A percentile compares a stretch with the other conserved stretches of the same genome.
These are phyloP conservation scores for Drosophila ananassae DNA, from an alignment of 1,140 invertebrate species.

Conservation along the genomic window DNA sequence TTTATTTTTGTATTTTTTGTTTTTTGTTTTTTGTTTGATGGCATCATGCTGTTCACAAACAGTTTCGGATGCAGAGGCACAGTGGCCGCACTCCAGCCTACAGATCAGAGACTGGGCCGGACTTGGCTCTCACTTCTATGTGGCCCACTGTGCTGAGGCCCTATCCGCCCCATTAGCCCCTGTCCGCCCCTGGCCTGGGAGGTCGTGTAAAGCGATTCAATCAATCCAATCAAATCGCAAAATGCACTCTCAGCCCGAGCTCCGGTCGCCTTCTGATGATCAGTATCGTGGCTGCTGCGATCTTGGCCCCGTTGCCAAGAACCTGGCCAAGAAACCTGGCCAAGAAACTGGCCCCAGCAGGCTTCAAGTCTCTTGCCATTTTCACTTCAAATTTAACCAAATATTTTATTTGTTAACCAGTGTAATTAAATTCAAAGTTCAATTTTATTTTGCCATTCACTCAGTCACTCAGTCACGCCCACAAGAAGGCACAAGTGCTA, in stretches of 20 bases:
- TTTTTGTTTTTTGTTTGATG: slow-evolving; percentile 14
- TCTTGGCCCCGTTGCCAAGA: slow-evolving; percentile 40
- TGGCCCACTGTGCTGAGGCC: slow-evolving; percentile 9
- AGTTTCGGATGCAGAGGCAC: slow-evolving; percentile 46
- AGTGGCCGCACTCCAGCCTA: slow-evolving; percentile 7
- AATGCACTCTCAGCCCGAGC: slow-evolving; percentile 1
- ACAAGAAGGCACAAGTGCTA: slow-evolving; percentile 24
- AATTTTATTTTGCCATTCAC: slow-evolving; percentile 24
- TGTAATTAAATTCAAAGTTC: too few species aligned
- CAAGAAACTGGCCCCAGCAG: background rate
- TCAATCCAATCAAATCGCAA: slow-evolving; percentile 45
- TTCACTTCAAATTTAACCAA: too few species aligned
- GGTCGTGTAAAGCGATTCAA: slow-evolving; percentile 47
- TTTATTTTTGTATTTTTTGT: slow-evolving; percentile 10
- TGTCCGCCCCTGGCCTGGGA: background rate
- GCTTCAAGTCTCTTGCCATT: too few species aligned
- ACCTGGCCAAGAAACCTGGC: background rate
- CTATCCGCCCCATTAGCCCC: background rate
- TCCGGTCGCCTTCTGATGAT: slow-evolving; percentile 10
- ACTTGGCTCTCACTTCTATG: too few species aligned
- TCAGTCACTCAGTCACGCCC: slow-evolving; percentile 26
- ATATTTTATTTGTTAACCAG: too few species aligned
- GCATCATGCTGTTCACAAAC: slow-evolving; percentile 70
- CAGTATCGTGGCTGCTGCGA: slow-evolving; percentile 48
- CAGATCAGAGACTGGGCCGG: too few species aligned